phyloP scores from a whole-genome alignment of 2,113 vertebrate species.

The Leucopsar rothschildi region DNA sequence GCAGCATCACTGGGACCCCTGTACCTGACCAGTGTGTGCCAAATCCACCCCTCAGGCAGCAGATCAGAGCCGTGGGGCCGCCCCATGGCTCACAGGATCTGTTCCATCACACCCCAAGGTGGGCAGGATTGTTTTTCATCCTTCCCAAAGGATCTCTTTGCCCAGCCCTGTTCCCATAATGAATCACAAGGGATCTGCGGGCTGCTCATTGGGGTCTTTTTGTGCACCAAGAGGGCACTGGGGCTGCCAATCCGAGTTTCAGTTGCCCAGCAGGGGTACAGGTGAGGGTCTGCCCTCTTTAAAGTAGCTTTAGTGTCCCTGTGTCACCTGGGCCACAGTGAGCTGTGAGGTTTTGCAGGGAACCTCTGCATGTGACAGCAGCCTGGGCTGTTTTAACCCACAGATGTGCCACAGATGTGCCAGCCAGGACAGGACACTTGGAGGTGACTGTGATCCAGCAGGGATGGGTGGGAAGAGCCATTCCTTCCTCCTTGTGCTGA shows the following conservation, averaged over 20 bases:
- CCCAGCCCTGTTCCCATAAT: neutral
- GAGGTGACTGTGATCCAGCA: neutral
- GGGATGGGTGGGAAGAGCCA: neutral
- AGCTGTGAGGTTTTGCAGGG: neutral
- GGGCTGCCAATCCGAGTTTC: neutral
- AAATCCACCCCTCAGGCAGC: neutral
- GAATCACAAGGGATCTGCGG: neutral
- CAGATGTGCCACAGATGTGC: too few species aligned
- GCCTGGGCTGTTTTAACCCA: neutral
- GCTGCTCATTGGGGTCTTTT: fast-evolving
- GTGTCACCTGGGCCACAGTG: neutral
- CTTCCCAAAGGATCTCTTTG: neutral
- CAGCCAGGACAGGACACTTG: neutral
- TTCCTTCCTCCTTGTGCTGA: neutral
- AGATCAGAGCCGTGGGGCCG: neutral
- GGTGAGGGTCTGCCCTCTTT: neutral
- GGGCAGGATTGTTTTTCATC: fast-evolving
- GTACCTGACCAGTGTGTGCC: neutral
- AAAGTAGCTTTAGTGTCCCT: neutral
- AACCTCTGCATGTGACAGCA: neutral
- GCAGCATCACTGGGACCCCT: neutral
- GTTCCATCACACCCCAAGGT: fast-evolving
- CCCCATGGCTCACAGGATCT: fast-evolving
- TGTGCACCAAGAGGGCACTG: neutral
- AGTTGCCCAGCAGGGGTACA: neutral